These are phyloP conservation scores for Pseudochirops corinnae DNA, from an alignment of 2,797 vertebrate species.

Conservation along the genomic window DNA sequence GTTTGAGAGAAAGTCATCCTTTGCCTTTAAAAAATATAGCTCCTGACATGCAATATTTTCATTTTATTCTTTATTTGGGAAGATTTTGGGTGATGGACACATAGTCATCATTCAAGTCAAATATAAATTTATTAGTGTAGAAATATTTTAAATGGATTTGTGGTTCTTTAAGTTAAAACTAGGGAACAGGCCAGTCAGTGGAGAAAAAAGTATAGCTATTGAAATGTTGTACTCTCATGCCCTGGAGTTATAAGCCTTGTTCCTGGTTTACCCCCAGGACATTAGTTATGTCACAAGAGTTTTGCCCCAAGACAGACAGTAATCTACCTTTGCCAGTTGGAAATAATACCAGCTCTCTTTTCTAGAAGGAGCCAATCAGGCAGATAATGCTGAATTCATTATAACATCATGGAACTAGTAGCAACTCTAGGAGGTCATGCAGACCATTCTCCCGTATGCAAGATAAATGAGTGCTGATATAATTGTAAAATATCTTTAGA, in stretches of 20 bases:
- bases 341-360: background rate
- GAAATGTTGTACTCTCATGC: background rate
- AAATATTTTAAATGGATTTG: slow-evolving; percentile 50
- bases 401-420: background rate
- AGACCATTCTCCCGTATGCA: background rate
- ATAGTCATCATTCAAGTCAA: slow-evolving; percentile 35
- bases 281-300: slow-evolving; percentile 30
- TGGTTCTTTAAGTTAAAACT: slow-evolving; percentile 25
- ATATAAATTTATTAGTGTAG: slow-evolving; percentile 46
- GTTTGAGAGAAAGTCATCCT: slow-evolving; percentile 40
- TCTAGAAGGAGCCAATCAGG: slow-evolving; percentile 30
- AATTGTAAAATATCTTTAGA: background rate
- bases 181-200: background rate
- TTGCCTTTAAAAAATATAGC: slow-evolving; percentile 56
- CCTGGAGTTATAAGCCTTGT: slow-evolving; percentile 39
- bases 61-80: slow-evolving; percentile 35
- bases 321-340: background rate
- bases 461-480: background rate
- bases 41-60: slow-evolving; percentile 50
- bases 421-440: background rate
- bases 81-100: slow-evolving; percentile 13
- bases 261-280: slow-evolving; percentile 29
- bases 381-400: slow-evolving; percentile 6
- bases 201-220: background rate
- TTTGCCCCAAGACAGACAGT: slow-evolving; percentile 51